Evolutionary conservation across 2,888 invertebrate species (phyloP).

Genomic region (Nomada flava): DNA sequence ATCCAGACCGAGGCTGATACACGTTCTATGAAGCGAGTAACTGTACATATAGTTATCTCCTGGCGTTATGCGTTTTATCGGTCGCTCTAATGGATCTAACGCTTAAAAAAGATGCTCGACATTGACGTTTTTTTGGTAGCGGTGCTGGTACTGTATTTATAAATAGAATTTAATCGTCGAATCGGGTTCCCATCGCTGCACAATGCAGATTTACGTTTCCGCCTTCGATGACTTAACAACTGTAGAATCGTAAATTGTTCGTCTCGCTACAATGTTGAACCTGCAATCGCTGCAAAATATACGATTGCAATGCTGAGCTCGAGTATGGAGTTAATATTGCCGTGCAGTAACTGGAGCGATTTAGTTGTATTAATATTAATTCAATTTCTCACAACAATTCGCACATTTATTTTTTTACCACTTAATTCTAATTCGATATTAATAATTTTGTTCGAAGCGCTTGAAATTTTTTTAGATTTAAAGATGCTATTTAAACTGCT

Average conservation of each 20-base stretch:
- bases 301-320: not conserved
- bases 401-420: not conserved
- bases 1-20: not conserved
- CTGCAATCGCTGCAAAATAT: not conserved
- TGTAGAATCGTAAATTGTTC: not conserved
- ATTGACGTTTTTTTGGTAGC: constrained; percentile 11
- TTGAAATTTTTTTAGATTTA: too few relatives aligned
- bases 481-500: too few relatives aligned
- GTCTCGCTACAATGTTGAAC: too few relatives aligned
- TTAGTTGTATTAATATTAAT: too few relatives aligned
- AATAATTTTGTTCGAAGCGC: too few relatives aligned
- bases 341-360: too few relatives aligned
- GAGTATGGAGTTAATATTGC: too few relatives aligned
- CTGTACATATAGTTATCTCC: constrained; percentile 41
- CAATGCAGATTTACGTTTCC: constrained; percentile 17
- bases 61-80: constrained; percentile 25
- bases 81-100: constrained; percentile 25
- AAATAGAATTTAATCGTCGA: constrained; percentile 28
- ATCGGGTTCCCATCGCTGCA: not conserved
- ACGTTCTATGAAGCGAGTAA: constrained; percentile 24
- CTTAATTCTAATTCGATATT: not conserved
- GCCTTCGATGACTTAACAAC: not conserved
- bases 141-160: not conserved
- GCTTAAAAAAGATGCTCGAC: constrained; percentile 6
- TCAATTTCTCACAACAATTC: too few relatives aligned